Evolutionary conservation across 2,888 invertebrate genomes (phyloP), one percentile per base, ranked within the genome.

Genomic region (Drosophila infuscata): DNA sequence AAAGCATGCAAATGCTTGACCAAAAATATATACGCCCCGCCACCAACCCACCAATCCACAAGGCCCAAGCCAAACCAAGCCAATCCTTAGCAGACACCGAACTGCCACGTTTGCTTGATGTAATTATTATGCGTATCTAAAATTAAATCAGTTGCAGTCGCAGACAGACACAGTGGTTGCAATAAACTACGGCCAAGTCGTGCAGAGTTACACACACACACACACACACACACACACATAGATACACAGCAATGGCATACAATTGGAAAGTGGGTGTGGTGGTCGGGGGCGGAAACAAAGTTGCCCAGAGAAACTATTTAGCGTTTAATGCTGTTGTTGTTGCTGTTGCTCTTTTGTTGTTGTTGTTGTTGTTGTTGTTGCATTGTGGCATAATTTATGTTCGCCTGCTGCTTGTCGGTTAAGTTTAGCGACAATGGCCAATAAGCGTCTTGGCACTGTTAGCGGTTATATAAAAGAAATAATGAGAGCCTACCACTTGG

Each of bases 61-160:
- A 20, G 3, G 3, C 20, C 20, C 15, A 25, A 46, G 8, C 20
- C 17, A 25, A 25, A 25, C 15, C 17, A 17, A 4, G 46, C 3
- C 46, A 15, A 46, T 46, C 46, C 46, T 7, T 25, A 8, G 15
- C 7, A 46, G 46, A 20, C 46, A 15, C 46, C 7, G 20, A 20
- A 20, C 20, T 46, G 46, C 9, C 32, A 29, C 33, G 59, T 57
- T 71, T 59, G 61, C 70, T 70, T 35, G 53, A n/a, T 32, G 32
- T 82, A 83, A 87, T 90, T 84, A 83, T 85, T 88, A 83, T 89
- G 82, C 77, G 62, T 83, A 90, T 90, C 88, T 87, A 68, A 88
- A 90, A 87, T 89, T 79, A 83, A 88, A 88, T 81, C 83, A 76
- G 82, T 70, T 79, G 80, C 74, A 81, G 52, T 52, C 51, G 46